A percentile compares a stretch with the other conserved stretches of the same genome.
Evolutionary conservation across 2,888 invertebrate genomes (phyloP).

Genomic region (Norana najaformis): DNA sequence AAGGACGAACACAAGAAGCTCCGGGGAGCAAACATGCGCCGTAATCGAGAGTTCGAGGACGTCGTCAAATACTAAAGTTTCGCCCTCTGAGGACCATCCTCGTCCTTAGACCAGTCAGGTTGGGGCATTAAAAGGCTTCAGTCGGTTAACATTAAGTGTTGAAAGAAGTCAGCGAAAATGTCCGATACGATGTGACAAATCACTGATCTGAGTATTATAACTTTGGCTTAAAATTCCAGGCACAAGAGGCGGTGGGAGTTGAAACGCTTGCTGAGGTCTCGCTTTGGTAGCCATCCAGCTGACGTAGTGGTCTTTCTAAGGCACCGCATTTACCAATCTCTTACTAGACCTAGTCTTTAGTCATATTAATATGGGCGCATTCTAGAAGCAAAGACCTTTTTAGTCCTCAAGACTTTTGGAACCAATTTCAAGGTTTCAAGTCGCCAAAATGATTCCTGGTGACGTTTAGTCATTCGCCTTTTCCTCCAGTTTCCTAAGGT

Average conservation of each 20-base stretch:
- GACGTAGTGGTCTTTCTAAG: neutral
- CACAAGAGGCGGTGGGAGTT: neutral
- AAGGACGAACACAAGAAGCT: neutral
- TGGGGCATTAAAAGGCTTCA: neutral
- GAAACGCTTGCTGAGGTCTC: neutral
- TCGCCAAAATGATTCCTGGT: neutral
- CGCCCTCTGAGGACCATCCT: neutral
- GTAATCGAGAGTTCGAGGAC: neutral
- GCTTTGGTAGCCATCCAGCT: neutral
- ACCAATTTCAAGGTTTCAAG: neutral
- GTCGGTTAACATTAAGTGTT: neutral
- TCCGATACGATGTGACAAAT: constrained; percentile 5
- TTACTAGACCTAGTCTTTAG: neutral
- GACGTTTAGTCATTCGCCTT: neutral
- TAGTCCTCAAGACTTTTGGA: too few relatives aligned
- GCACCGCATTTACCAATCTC: neutral
- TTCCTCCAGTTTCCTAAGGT: neutral
- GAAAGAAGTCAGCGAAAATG: neutral
- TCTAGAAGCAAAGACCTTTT: too few relatives aligned
- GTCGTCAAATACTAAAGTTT: neutral
- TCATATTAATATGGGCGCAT: neutral
- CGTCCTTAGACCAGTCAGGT: neutral
- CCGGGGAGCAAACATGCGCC: neutral
- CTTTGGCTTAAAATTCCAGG: neutral
- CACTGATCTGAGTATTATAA: neutral